phyloP scores from a whole-genome alignment of 2,888 invertebrate genomes.

The Pristionchus maxplancki region DNA sequence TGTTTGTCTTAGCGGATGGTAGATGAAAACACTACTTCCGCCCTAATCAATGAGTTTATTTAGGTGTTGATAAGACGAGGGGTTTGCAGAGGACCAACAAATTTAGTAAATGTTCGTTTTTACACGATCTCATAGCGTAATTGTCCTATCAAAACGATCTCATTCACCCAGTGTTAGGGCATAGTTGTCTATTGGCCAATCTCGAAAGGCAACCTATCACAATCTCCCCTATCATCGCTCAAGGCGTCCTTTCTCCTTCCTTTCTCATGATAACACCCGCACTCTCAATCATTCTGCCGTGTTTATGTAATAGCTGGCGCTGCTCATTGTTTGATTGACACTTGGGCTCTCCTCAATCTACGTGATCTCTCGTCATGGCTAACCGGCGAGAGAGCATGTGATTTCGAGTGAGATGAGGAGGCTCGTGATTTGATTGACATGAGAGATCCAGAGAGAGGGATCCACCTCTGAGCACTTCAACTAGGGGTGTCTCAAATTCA shows the following conservation, averaged over 20 bases:
- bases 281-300: not conserved
- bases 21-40: not conserved
- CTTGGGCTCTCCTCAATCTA: not conserved
- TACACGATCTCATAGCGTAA: no score
- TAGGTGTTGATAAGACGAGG: not conserved
- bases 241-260: not conserved
- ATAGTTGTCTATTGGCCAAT: not conserved
- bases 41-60: not conserved
- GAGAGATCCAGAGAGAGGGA: not conserved
- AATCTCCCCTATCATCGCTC: not conserved
- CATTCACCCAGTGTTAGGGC: not conserved
- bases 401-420: not conserved
- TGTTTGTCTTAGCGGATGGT: not conserved
- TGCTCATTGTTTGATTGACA: slow-evolving; percentile 19
- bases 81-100: not conserved
- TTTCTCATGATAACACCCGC: not conserved
- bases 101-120: no score
- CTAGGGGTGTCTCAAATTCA: no score
- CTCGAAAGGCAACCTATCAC: not conserved
- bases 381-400: not conserved
- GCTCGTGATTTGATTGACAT: not conserved
- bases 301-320: not conserved
- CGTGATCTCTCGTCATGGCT: not conserved
- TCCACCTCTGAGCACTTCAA: not conserved
- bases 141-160: no score